These are phyloP conservation scores for Manacus vitellinus DNA, from an alignment of 2,113 vertebrate genomes.

Conservation along the genomic window DNA sequence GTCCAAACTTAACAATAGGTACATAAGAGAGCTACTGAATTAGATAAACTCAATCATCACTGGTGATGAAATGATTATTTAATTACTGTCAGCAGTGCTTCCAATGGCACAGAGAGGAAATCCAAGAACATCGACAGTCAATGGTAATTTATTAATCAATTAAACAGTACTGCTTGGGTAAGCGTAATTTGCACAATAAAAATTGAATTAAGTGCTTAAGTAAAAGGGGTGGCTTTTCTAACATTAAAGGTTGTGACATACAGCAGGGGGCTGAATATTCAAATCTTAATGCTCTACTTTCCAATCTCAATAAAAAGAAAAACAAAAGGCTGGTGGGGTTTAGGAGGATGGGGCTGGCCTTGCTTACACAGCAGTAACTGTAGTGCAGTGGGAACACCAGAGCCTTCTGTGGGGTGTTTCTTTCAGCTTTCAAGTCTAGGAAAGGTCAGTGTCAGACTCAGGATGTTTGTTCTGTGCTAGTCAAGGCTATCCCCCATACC, in stretches of 20 bases:
- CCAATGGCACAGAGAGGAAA: conserved; percentile 68
- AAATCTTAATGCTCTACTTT: not conserved
- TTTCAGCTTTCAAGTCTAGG: not conserved
- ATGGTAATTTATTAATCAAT: conserved; percentile 78
- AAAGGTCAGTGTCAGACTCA: not conserved
- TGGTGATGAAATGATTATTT: conserved; percentile 78
- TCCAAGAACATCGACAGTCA: conserved; percentile 52
- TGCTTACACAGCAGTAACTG: not conserved
- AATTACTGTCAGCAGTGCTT: conserved; percentile 75
- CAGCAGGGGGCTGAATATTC: not conserved
- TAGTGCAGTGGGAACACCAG: not conserved
- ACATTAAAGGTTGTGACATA: conserved; percentile 7
- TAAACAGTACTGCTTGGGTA: conserved; percentile 65
- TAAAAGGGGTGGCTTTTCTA: conserved; percentile 21
- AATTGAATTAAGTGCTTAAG: conserved; percentile 71
- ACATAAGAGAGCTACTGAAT: conserved; percentile 62
- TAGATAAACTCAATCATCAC: conserved; percentile 68
- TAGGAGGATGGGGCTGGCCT: not conserved
- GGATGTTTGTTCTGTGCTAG: not conserved
- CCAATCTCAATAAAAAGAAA: not conserved
- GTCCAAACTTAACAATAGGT: conserved; percentile 66
- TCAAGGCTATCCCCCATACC: not conserved
- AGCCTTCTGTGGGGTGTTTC: accelerated
- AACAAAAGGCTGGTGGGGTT: not conserved
- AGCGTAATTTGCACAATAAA: conserved; percentile 71